Percentiles rank a stretch among this genome's conserved stretches.
phyloP scores from a whole-genome alignment of 2,888 invertebrate genomes.

The Oeneis ivallda region DNA sequence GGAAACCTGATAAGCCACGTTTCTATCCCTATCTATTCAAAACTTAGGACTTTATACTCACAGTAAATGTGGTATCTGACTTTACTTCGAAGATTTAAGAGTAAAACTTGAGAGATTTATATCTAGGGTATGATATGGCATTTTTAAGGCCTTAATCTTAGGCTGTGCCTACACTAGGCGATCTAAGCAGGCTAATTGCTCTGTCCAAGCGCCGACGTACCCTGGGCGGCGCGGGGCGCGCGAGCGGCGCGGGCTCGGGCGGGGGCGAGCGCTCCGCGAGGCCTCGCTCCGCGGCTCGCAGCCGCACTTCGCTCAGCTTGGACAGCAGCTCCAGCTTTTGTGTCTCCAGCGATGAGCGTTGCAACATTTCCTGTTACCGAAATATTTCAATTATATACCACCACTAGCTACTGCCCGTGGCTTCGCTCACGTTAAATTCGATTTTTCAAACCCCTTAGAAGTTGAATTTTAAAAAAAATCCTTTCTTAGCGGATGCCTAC shows the following conservation, averaged over 20 bases:
- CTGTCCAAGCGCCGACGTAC: constrained; percentile 48
- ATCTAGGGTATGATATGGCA: no score
- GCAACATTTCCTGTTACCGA: constrained; percentile 88
- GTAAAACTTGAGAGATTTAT: neutral
- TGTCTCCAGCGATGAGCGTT: constrained; percentile 94
- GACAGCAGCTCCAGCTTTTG: constrained; percentile 97
- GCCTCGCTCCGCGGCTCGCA: constrained; percentile 93
- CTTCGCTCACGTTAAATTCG: no score
- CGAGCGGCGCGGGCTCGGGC: constrained; percentile 55
- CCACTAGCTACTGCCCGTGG: no score
- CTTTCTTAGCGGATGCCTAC: no score
- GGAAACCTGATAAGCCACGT: constrained; percentile 2
- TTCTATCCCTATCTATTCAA: constrained; percentile 4
- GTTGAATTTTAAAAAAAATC: no score
- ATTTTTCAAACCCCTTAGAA: no score
- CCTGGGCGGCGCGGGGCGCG: constrained; percentile 69
- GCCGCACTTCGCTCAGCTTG: constrained; percentile 94
- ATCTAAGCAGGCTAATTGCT: no score
- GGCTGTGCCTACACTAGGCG: no score
- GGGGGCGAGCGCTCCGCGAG: constrained; percentile 86
- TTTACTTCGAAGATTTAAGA: neutral
- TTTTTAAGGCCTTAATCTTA: no score
- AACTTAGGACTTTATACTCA: neutral
- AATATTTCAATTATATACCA: neutral
- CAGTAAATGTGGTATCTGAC: neutral